Percentiles rank a stretch among this genome's conserved stretches.
Evolutionary conservation across 1,140 invertebrate species (phyloP).

Genomic region (Drosophila sturtevanti): DNA sequence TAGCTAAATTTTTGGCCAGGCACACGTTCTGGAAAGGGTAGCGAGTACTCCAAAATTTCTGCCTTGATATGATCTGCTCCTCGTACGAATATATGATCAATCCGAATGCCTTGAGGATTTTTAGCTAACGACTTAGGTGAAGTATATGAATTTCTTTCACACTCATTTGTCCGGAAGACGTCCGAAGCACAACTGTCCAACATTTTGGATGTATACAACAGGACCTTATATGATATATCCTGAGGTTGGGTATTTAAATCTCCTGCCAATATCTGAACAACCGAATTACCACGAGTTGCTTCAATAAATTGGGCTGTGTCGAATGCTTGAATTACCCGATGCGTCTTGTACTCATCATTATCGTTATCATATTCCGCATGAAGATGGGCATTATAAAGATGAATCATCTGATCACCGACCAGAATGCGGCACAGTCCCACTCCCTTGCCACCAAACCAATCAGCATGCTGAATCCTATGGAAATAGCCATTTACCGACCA

Average conservation of each 20-base stretch:
- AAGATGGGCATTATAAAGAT: slow-evolving; percentile 94
- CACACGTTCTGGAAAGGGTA: slow-evolving; percentile 89
- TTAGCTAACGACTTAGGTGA: slow-evolving; percentile 83
- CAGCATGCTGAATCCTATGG: slow-evolving; percentile 97
- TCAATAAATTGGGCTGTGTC: slow-evolving; percentile 97
- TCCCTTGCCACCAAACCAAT: slow-evolving; percentile 99
- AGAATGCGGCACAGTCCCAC: slow-evolving; percentile 93
- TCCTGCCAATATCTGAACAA: slow-evolving; percentile 93
- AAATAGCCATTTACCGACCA: slow-evolving; percentile 98
- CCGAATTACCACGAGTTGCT: slow-evolving; percentile 89
- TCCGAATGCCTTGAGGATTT: slow-evolving; percentile 91
- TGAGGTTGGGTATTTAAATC: slow-evolving; percentile 96
- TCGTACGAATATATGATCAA: slow-evolving; percentile 95
- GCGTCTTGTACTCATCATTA: slow-evolving; percentile 94
- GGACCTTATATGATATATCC: slow-evolving; percentile 90
- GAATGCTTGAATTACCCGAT: slow-evolving; percentile 95
- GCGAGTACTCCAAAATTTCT: slow-evolving; percentile 86
- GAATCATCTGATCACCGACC: slow-evolving; percentile 87
- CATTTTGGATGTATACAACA: slow-evolving; percentile 82
- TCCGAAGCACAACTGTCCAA: slow-evolving; percentile 83
- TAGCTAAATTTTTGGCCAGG: slow-evolving; percentile 90
- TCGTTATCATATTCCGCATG: slow-evolving; percentile 96
- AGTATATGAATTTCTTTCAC: slow-evolving; percentile 92
- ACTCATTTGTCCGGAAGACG: slow-evolving; percentile 89
- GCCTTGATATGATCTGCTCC: slow-evolving; percentile 83